Percentiles rank a stretch among this genome's conserved stretches.
Evolutionary conservation across 2,113 vertebrate genomes (phyloP).

Genomic region (Aphyosemion australe): DNA sequence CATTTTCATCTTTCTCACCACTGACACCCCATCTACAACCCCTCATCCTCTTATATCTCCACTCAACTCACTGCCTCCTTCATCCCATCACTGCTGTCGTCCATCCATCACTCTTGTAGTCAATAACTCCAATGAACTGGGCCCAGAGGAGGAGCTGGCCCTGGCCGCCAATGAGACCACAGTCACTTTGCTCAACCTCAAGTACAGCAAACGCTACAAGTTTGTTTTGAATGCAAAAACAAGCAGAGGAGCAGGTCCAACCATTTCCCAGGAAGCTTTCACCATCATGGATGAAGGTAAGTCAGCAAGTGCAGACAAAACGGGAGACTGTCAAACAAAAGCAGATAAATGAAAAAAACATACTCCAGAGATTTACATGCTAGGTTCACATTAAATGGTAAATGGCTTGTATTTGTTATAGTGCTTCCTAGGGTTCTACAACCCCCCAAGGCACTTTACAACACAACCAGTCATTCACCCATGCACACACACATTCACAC

Average conservation of each 20-base stretch:
- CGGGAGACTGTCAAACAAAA: constrained; percentile 1
- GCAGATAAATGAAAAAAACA: not conserved
- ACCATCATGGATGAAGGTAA: constrained; percentile 95
- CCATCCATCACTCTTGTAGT: constrained; percentile 79
- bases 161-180: constrained; percentile 91
- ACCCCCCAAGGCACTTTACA: no score
- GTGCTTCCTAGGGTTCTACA: no score
- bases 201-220: constrained; percentile 95
- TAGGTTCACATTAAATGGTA: no score
- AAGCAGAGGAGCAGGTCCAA: constrained; percentile 84
- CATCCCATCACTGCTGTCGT: constrained; percentile 34
- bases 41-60: constrained; percentile 24
- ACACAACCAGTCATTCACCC: no score
- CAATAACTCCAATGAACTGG: constrained; percentile 93
- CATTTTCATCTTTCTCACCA: constrained; percentile 39
- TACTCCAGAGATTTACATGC: no score
- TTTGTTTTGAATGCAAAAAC: constrained; percentile 95
- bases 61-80: constrained; percentile 41
- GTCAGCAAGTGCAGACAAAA: constrained; percentile 52
- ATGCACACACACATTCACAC: no score
- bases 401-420: no score
- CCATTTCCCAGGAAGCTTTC: constrained; percentile 88
- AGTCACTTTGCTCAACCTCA: constrained; percentile 89
- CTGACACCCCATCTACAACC: constrained; percentile 31
- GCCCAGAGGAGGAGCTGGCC: constrained; percentile 86